Evolutionary conservation across 1,140 invertebrate species (phyloP).

Genomic region (Drosophila fuyamai): DNA sequence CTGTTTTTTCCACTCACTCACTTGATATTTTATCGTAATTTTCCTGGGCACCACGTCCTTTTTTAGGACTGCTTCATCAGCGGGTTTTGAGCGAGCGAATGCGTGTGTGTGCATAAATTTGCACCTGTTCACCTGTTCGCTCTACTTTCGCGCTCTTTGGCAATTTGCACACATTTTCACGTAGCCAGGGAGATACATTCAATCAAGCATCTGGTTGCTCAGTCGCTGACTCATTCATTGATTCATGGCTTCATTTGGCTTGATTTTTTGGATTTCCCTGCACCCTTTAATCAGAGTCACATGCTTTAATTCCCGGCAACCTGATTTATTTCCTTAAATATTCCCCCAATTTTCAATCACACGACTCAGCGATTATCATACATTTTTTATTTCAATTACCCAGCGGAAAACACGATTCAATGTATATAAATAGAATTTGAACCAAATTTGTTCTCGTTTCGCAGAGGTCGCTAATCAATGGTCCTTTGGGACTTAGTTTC

Average conservation of each 20-base stretch:
- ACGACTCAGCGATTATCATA: slow-evolving; percentile 61
- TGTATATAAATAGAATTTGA: slow-evolving; percentile 18
- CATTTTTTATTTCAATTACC: slow-evolving; percentile 72
- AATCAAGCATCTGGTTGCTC: slow-evolving; percentile 71
- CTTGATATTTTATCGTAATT: slow-evolving; percentile 66
- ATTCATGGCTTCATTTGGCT: slow-evolving; percentile 55
- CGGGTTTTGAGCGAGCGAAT: slow-evolving; percentile 27
- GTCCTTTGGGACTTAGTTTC: slow-evolving; percentile 63
- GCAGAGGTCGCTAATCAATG: slow-evolving; percentile 64
- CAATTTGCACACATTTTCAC: slow-evolving; percentile 51
- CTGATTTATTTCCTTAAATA: slow-evolving; percentile 9
- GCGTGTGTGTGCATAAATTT: slow-evolving; percentile 62
- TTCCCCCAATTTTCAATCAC: slow-evolving; percentile 45
- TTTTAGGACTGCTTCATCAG: slow-evolving; percentile 43
- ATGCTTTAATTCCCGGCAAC: slow-evolving; percentile 1
- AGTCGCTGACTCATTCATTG: slow-evolving; percentile 44
- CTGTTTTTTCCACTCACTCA: slow-evolving; percentile 10
- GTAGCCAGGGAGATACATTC: slow-evolving; percentile 60
- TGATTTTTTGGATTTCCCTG: background rate
- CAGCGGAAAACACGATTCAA: slow-evolving; percentile 37
- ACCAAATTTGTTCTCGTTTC: slow-evolving; percentile 10
- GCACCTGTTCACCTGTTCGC: slow-evolving; percentile 39
- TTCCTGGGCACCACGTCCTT: slow-evolving; percentile 41
- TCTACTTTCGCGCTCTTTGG: slow-evolving; percentile 17
- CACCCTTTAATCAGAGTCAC: slow-evolving; percentile 7